Conservation (phyloP, 2,797 vertebrate species). For the Parauchenoglanis punctatus region DNA sequence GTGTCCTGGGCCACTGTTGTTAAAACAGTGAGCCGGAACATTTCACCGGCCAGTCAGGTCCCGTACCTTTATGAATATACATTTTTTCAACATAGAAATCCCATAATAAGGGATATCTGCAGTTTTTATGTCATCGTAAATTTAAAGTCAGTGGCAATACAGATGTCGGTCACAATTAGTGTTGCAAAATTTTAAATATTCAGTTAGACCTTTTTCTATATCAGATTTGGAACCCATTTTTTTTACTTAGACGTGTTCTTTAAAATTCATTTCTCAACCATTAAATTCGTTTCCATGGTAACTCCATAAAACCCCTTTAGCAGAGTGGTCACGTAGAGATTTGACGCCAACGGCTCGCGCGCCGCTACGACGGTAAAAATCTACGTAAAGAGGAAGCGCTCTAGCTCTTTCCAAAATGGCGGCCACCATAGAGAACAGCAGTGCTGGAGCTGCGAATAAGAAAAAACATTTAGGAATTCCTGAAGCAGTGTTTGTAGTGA, state of each 20-base stretch:
- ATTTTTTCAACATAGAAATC: no score
- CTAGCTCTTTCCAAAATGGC: conserved; percentile 83
- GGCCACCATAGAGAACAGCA: conserved; percentile 81
- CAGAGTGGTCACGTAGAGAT: not conserved
- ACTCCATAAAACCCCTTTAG: not conserved
- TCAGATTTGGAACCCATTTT: no score
- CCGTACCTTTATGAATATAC: not conserved
- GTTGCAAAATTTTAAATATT: not conserved
- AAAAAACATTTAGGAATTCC: conserved; percentile 90
- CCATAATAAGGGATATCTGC: not conserved
- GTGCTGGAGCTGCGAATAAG: conserved; percentile 73
- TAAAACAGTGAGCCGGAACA: not conserved
- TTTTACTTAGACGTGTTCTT: not conserved
- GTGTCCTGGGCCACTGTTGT: not conserved
- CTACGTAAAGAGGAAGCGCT: conserved; percentile 67
- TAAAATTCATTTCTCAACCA: not conserved
- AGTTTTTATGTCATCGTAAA: not conserved
- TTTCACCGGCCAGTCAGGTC: not conserved
- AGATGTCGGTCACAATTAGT: not conserved
- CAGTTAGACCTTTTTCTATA: not conserved
- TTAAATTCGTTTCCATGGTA: not conserved
- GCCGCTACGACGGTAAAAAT: not conserved
- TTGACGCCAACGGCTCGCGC: not conserved
- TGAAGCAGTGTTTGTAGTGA: conserved; percentile 91
- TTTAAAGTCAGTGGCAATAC: not conserved